A percentile compares a stretch with the other conserved stretches of the same genome.
phyloP scores from a whole-genome alignment of 2,888 invertebrate genomes.

The Metalampra italica region DNA sequence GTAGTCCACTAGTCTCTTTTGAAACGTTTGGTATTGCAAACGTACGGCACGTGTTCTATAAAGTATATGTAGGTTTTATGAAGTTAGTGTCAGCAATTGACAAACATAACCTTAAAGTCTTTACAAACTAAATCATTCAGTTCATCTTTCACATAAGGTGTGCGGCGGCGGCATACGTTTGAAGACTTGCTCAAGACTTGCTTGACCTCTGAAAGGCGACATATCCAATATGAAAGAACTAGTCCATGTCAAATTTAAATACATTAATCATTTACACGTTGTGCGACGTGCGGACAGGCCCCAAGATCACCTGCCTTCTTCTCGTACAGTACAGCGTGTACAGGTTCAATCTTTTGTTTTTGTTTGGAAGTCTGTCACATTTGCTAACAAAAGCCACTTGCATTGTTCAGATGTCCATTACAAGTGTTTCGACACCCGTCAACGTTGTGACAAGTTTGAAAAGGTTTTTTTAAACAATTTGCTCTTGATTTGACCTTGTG shows the following conservation, averaged over 20 bases:
- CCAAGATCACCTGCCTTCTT: constrained; percentile 56
- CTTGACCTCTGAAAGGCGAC: constrained; percentile 32
- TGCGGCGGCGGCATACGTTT: constrained; percentile 12
- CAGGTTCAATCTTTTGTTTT: constrained; percentile 56
- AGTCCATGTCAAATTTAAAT: constrained; percentile 38
- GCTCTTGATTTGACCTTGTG: constrained; percentile 45
- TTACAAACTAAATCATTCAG: neutral
- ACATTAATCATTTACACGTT: constrained; percentile 57
- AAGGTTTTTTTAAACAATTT: constrained; percentile 37
- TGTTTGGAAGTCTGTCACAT: constrained; percentile 50
- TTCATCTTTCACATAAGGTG: constrained; percentile 1
- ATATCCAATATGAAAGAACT: constrained; percentile 26
- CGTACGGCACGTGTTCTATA: neutral
- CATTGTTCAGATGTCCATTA: constrained; percentile 55
- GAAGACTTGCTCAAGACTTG: constrained; percentile 26
- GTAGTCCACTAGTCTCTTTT: neutral
- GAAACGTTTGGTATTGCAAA: neutral
- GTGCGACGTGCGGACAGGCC: constrained; percentile 48
- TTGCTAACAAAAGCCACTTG: constrained; percentile 45
- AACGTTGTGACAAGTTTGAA: constrained; percentile 59
- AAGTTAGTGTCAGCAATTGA: constrained; percentile 13
- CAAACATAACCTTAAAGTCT: neutral
- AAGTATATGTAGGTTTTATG: neutral
- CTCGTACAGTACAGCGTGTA: constrained; percentile 53
- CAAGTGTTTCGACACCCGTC: constrained; percentile 69